These are phyloP conservation scores for Emmelina monodactyla DNA, from an alignment of 2,888 invertebrate genomes.

Conservation along the genomic window DNA sequence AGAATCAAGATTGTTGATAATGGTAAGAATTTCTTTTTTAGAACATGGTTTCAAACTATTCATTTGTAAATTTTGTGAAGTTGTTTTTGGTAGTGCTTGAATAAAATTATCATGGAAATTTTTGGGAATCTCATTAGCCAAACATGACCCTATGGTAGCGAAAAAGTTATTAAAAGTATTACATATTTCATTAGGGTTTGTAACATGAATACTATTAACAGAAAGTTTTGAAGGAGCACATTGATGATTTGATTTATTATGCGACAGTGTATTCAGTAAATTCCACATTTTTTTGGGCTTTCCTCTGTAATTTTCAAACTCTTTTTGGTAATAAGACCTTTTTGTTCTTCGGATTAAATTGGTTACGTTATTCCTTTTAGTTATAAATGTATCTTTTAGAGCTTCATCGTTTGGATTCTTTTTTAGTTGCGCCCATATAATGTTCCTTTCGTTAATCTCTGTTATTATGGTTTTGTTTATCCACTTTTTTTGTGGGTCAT, in stretches of 20 bases:
- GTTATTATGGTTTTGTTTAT: slow-evolving; percentile 7
- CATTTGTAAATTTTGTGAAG: too few species aligned
- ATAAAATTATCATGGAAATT: slow-evolving; percentile 3
- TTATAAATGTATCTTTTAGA: slow-evolving; percentile 1
- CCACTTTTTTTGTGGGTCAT: slow-evolving; percentile 10
- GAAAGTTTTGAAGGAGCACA: slow-evolving; percentile 7
- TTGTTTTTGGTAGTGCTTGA: background rate
- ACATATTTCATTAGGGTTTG: slow-evolving; percentile 4
- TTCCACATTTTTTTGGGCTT: slow-evolving; percentile 5
- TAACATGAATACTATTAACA: background rate
- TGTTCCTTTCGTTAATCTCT: slow-evolving; percentile 8
- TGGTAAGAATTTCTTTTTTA: background rate
- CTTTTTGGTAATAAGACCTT: slow-evolving; percentile 5
- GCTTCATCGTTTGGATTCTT: slow-evolving; percentile 1
- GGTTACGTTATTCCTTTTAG: background rate
- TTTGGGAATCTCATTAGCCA: slow-evolving; percentile 7
- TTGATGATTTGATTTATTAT: slow-evolving; percentile 6
- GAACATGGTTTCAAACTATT: too few species aligned
- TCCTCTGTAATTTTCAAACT: slow-evolving; percentile 1
- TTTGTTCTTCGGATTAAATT: slow-evolving; percentile 3
- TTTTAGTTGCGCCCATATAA: slow-evolving; percentile 3
- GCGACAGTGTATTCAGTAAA: slow-evolving; percentile 4
- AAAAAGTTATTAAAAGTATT: slow-evolving; percentile 7
- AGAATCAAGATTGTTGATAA: background rate
- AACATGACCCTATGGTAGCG: slow-evolving; percentile 4